phyloP scores from a whole-genome alignment of 1,140 invertebrate genomes.

The Sarcophaga peregrina region DNA sequence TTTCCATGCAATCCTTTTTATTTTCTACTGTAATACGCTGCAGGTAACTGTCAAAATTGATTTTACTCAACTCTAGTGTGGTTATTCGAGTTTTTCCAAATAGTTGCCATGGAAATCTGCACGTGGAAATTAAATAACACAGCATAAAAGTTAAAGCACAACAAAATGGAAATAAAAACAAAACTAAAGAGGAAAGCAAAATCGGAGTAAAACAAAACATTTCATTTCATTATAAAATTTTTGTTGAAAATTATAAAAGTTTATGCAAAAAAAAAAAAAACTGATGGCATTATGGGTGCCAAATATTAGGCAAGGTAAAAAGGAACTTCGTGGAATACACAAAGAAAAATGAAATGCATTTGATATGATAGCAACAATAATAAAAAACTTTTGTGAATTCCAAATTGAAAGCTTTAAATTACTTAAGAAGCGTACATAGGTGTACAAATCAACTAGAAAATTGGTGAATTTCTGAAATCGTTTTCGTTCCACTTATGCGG shows the following conservation, averaged over 20 bases:
- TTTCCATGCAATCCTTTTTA: constrained; percentile 3
- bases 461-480: no score
- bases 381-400: no score
- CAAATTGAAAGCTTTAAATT: no score
- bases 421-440: no score
- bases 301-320: background rate
- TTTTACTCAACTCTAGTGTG: constrained; percentile 56
- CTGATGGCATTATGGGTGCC: background rate
- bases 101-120: background rate
- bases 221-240: constrained; percentile 7
- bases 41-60: constrained; percentile 66
- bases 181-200: background rate
- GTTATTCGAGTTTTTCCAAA: constrained; percentile 12
- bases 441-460: no score
- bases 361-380: no score
- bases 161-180: background rate
- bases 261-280: background rate
- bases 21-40: constrained; percentile 49
- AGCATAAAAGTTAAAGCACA: background rate
- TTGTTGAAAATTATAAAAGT: constrained; percentile 16
- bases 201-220: background rate
- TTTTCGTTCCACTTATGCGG: no score
- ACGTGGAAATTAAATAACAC: constrained; percentile 5
- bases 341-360: no score
- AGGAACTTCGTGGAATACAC: background rate